phyloP scores from a whole-genome alignment of 2,113 vertebrate genomes.

The Empidonax traillii region DNA sequence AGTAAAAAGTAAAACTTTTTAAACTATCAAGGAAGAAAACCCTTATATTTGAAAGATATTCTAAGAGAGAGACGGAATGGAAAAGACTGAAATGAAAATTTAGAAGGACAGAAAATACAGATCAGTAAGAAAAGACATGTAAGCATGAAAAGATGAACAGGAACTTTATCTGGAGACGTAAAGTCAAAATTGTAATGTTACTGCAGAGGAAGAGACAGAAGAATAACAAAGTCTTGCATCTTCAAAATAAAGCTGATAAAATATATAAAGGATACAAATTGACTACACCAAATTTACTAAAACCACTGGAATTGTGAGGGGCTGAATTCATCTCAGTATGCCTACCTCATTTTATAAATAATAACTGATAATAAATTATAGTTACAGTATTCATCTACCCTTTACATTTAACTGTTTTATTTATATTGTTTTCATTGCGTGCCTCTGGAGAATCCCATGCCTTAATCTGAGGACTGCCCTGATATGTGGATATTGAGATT shows the following conservation, averaged over 20 bases:
- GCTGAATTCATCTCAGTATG: background rate
- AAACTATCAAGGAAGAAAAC: background rate
- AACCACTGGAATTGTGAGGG: background rate
- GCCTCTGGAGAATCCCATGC: background rate
- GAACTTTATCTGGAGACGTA: background rate
- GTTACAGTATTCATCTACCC: slow-evolving; percentile 25
- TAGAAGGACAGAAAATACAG: background rate
- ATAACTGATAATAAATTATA: slow-evolving; percentile 42
- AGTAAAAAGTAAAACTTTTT: background rate
- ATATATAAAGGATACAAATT: background rate
- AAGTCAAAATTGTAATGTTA: background rate
- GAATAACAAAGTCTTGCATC: background rate
- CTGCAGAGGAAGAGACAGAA: background rate
- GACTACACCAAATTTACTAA: background rate
- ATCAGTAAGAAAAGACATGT: background rate
- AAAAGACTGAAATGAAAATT: background rate
- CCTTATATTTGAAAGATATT: background rate
- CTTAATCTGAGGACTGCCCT: background rate
- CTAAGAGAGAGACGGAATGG: background rate
- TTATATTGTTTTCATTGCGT: background rate
- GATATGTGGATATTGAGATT: background rate
- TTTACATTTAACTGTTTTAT: slow-evolving; percentile 38
- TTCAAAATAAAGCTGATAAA: background rate
- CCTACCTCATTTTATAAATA: slow-evolving; percentile 26
- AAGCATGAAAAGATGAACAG: background rate